These are phyloP conservation scores for Tragelaphus imberbis DNA, from an alignment of 2,113 vertebrate genomes.

Conservation along the genomic window DNA sequence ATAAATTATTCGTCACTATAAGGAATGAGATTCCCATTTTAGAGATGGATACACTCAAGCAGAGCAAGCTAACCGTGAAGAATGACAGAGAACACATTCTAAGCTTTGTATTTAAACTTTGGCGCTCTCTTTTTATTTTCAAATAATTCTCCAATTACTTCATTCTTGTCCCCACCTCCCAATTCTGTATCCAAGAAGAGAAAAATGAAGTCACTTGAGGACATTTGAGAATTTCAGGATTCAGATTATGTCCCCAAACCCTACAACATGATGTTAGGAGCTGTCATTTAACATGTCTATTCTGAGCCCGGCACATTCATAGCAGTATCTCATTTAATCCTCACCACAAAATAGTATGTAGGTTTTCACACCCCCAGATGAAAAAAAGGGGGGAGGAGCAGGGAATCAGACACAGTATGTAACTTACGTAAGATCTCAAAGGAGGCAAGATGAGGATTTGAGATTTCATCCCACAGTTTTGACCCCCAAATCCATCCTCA, in stretches of 20 bases:
- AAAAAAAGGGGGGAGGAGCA: rapidly evolving
- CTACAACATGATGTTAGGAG: not conserved
- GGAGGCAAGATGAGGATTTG: not conserved
- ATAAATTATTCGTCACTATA: not conserved
- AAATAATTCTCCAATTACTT: not conserved
- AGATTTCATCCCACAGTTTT: not conserved
- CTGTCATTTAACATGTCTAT: not conserved
- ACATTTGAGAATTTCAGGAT: not conserved
- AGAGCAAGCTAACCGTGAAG: not conserved
- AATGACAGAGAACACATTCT: not conserved
- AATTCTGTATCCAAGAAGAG: not conserved
- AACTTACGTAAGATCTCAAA: not conserved
- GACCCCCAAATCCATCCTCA: not conserved
- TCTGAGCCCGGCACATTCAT: not conserved
- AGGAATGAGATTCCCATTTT: slow-evolving; percentile 37
- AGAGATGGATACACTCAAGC: not conserved
- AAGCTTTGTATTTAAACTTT: not conserved
- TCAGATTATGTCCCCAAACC: not conserved
- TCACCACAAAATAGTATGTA: not conserved
- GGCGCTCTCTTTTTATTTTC: not conserved
- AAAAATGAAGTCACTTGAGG: not conserved
- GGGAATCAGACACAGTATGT: not conserved
- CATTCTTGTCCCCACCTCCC: not conserved
- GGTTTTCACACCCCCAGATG: not conserved
- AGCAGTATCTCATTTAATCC: not conserved